Evolutionary conservation across 1,140 invertebrate genomes (phyloP).

Genomic region (Ericerus pela): DNA sequence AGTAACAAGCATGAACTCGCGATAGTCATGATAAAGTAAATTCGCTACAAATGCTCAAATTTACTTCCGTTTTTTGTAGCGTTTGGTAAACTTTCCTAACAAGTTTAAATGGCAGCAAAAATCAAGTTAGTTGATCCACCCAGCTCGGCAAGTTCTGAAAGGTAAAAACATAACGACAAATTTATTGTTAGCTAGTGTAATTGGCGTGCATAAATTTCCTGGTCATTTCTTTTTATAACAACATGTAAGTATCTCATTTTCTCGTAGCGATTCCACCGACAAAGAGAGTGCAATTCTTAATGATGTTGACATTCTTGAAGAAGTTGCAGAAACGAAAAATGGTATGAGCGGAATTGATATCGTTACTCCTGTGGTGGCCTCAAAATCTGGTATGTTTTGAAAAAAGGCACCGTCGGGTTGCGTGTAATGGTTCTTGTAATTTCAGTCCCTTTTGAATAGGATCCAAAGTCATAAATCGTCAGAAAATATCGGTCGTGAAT

Average conservation of each 20-base stretch:
- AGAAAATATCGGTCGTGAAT: conserved; percentile 65
- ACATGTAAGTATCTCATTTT: neutral
- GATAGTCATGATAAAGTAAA: too few species aligned
- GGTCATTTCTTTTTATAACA: neutral
- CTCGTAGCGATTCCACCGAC: neutral
- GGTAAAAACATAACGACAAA: conserved; percentile 36
- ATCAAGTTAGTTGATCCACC: conserved; percentile 53
- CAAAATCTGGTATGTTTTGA: neutral
- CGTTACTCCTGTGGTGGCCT: neutral
- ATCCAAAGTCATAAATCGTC: conserved; percentile 35
- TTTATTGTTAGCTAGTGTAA: conserved; percentile 7
- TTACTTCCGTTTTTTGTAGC: too few species aligned
- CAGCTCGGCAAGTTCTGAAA: conserved; percentile 68
- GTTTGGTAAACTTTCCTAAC: too few species aligned
- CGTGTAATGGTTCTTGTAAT: neutral
- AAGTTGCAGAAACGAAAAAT: neutral
- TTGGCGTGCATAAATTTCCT: neutral
- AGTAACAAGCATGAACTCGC: too few species aligned
- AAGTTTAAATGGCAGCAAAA: conserved; percentile 46
- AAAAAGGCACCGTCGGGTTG: neutral
- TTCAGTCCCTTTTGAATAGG: too few species aligned
- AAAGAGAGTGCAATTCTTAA: conserved; percentile 12
- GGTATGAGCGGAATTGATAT: neutral
- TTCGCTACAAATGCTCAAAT: too few species aligned
- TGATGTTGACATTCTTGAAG: conserved; percentile 5